These are phyloP conservation scores for Luperina nickerlii DNA, from an alignment of 2,888 invertebrate species.

Conservation along the genomic window DNA sequence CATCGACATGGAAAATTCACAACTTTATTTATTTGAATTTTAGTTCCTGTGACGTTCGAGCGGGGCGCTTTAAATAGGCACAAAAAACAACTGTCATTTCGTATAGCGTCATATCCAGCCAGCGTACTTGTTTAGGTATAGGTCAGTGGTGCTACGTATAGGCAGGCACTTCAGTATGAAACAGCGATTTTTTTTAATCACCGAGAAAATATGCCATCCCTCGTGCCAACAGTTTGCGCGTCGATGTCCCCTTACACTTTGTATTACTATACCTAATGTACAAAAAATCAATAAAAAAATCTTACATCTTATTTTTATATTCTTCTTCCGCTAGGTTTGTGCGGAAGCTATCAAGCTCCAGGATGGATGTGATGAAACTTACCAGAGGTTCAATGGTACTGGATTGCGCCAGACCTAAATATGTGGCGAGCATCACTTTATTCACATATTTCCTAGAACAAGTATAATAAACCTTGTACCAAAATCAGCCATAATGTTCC, in stretches of 20 bases:
- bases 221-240: background rate
- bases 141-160: too few species aligned
- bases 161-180: too few species aligned
- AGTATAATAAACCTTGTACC: background rate
- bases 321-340: conserved; percentile 42
- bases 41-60: too few species aligned
- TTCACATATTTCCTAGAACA: conserved; percentile 46
- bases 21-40: too few species aligned
- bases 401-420: conserved; percentile 19
- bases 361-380: conserved; percentile 16
- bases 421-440: conserved; percentile 38
- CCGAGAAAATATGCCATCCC: background rate
- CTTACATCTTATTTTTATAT: conserved; percentile 42
- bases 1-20: too few species aligned
- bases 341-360: conserved; percentile 20
- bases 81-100: too few species aligned
- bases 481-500: background rate
- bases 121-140: too few species aligned
- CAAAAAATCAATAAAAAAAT: background rate
- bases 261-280: background rate
- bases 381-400: conserved; percentile 26
- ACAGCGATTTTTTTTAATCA: background rate
- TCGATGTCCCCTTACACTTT: background rate
- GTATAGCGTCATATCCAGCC: too few species aligned
- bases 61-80: too few species aligned